phyloP scores from a whole-genome alignment of 2,797 vertebrate genomes.

The Sparus aurata region DNA sequence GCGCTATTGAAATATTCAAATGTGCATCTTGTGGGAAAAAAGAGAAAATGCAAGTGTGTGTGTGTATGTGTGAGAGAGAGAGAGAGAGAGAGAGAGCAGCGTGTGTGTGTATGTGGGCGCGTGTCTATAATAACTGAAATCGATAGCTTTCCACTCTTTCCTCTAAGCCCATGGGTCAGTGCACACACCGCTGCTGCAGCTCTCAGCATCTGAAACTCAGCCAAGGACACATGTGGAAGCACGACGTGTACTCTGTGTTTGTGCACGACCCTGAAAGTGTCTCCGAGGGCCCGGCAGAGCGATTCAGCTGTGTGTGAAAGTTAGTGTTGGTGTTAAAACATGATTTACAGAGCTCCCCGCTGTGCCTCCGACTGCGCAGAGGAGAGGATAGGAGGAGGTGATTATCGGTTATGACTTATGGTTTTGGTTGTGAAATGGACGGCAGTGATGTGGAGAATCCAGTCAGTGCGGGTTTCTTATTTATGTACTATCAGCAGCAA shows the following conservation, averaged over 20 bases:
- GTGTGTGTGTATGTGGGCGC: constrained; percentile 29
- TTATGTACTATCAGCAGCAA: constrained; percentile 4
- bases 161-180: constrained; percentile 61
- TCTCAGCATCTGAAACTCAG: constrained; percentile 54
- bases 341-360: constrained; percentile 46
- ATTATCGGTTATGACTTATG: constrained; percentile 38
- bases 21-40: neutral
- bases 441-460: constrained; percentile 2
- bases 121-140: constrained; percentile 60
- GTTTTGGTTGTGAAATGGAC: constrained; percentile 22
- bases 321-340: constrained; percentile 33
- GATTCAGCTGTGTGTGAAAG: constrained; percentile 33
- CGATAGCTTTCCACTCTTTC: constrained; percentile 60
- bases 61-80: neutral
- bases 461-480: constrained; percentile 27
- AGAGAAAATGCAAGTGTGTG: neutral
- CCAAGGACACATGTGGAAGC: constrained; percentile 57
- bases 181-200: constrained; percentile 51
- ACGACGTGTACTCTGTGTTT: constrained; percentile 9
- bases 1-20: constrained; percentile 53
- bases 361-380: constrained; percentile 29
- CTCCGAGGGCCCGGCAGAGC: neutral
- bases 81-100: neutral
- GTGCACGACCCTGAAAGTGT: constrained; percentile 26
- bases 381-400: constrained; percentile 12